Conservation (phyloP, 2,113 vertebrate species). For the Furnarius figulus region DNA sequence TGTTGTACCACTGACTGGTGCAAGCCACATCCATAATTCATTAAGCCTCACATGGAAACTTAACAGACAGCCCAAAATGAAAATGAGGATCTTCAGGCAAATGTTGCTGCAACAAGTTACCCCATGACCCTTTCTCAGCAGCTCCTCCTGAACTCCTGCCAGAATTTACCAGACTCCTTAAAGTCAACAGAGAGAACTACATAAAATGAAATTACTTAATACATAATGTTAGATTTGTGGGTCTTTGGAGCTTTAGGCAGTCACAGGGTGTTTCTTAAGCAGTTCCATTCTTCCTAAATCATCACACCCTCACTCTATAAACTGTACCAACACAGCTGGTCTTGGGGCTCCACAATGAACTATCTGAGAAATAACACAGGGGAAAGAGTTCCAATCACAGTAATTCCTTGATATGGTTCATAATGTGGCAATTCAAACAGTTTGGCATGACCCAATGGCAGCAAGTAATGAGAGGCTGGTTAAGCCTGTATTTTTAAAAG, state of each 20-base stretch:
- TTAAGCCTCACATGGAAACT: neutral
- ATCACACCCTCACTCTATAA: neutral
- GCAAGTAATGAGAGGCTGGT: neutral
- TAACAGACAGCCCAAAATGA: neutral
- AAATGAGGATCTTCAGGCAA: accelerated
- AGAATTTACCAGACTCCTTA: neutral
- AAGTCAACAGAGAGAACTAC: neutral
- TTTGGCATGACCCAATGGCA: neutral
- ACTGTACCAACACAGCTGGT: neutral
- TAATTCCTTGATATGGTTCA: neutral
- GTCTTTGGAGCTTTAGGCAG: neutral
- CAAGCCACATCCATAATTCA: neutral
- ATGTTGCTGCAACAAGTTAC: neutral
- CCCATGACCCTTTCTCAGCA: neutral
- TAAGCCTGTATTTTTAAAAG: neutral
- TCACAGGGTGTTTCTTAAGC: neutral
- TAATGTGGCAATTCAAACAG: neutral
- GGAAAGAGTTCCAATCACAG: neutral
- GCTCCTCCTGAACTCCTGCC: neutral
- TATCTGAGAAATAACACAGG: neutral
- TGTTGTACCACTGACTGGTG: neutral
- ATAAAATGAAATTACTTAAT: neutral
- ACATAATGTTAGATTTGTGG: neutral
- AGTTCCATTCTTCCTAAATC: neutral
- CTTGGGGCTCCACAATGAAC: neutral